phyloP scores from a whole-genome alignment of 2,113 vertebrate species.

The Candoia aspera region DNA sequence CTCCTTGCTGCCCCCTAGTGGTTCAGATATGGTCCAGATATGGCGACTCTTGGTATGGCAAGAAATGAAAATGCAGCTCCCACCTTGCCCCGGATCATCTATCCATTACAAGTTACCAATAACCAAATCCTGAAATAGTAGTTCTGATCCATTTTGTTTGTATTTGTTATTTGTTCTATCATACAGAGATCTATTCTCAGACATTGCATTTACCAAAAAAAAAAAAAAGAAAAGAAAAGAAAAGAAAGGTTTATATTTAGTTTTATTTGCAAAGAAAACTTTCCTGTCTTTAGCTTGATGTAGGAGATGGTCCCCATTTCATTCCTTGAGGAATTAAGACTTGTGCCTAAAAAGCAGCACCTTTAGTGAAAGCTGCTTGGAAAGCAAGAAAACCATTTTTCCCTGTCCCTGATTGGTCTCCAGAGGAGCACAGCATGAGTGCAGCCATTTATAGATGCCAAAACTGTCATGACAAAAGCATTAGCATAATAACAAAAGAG shows the following conservation, averaged over 20 bases:
- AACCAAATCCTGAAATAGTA: not conserved
- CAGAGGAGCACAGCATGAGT: conserved; percentile 71
- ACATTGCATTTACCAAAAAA: conserved; percentile 49
- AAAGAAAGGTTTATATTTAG: conserved; percentile 17
- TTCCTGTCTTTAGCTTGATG: conserved; percentile 64
- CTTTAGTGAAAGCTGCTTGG: conserved; percentile 60
- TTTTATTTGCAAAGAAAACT: conserved; percentile 50
- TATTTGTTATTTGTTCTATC: not conserved
- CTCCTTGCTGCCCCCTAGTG: too few relatives aligned
- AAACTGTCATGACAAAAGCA: conserved; percentile 79
- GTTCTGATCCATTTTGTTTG: not conserved
- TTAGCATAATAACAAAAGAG: conserved; percentile 81
- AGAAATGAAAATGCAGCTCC: too few relatives aligned
- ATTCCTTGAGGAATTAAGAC: conserved; percentile 44
- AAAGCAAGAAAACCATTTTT: conserved; percentile 69
- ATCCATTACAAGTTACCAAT: not conserved
- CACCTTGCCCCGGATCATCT: not conserved
- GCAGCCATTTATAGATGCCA: conserved; percentile 75
- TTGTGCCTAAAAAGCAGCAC: conserved; percentile 57
- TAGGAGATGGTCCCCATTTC: conserved; percentile 60
- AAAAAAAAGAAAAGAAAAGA: not conserved
- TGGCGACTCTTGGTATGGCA: too few relatives aligned
- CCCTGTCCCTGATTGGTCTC: conserved; percentile 71
- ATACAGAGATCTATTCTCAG: conserved; percentile 40
- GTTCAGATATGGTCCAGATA: too few relatives aligned